Evolutionary conservation across 2,113 vertebrate species (phyloP).

Genomic region (Peucedramus taeniatus): DNA sequence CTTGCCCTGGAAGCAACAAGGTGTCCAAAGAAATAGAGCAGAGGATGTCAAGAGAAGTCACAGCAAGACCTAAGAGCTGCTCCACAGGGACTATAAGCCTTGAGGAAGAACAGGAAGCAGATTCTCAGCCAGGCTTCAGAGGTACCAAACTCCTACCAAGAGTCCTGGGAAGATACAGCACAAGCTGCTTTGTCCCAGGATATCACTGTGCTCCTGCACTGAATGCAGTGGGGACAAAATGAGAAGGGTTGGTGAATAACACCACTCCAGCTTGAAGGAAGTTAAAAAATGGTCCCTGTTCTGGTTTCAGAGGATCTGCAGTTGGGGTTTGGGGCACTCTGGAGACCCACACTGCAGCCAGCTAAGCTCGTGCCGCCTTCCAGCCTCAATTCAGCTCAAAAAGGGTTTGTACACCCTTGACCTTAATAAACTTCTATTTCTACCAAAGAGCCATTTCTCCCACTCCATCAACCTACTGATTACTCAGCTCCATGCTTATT

Average conservation of each 20-base stretch:
- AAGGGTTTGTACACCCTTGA: background rate
- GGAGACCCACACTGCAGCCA: background rate
- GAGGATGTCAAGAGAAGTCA: background rate
- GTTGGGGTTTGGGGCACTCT: background rate
- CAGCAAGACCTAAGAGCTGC: background rate
- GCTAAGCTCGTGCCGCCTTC: rapidly evolving
- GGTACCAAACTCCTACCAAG: background rate
- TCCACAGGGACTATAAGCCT: background rate
- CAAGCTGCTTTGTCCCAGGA: rapidly evolving
- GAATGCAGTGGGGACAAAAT: too few relatives aligned
- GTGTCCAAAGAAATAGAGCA: background rate
- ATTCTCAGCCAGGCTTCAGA: background rate
- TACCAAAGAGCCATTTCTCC: background rate
- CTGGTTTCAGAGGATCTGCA: background rate
- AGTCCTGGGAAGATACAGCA: background rate
- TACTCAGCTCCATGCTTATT: background rate
- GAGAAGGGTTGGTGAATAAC: background rate
- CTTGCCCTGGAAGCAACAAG: background rate
- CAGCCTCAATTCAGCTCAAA: background rate
- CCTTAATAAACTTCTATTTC: background rate
- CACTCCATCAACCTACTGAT: background rate
- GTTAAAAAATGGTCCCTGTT: background rate
- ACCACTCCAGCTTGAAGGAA: background rate
- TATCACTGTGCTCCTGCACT: background rate
- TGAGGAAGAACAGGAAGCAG: background rate